Base-by-base conservation (phyloP, 1,140 invertebrate genomes). In the Pseudomyrmex gracilis region DNA sequence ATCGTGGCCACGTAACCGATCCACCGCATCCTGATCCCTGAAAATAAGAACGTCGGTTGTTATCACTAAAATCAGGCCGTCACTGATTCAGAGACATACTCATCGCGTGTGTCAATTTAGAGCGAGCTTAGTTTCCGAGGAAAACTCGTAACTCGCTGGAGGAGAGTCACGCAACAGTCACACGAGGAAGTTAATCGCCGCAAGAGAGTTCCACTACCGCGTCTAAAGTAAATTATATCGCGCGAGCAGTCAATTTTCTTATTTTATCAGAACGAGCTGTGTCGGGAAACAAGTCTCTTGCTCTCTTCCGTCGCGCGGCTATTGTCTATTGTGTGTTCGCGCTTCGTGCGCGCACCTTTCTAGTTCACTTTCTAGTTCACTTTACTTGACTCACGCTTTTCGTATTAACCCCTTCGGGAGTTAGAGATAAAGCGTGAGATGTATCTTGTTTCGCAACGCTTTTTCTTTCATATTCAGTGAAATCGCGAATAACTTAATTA, bases 1-100 rank as follows among this genome's bases (percentile, higher is more conserved):
- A 94, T 94, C 90, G 91, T 94, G 90, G 93, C 92, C 91, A 94
- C 92, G 91, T 93, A 94, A 93, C 94, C 94, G 91, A 94, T 94
- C 94, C 93, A 93, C 92, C 91, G 93, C 93, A 94, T 94, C 90
- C 93, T 94, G 93, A 92, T 91, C 92, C 92, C 93, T 93, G 89
- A 73, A 93, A 93, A 67, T 51, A 90, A 83, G 73, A 89, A 89
- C 47, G 51, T 82, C 49, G 20, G 43, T 87, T 73, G 43, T 17
- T 45, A 34, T 45, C 24, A 4, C 20, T 55, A 8, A 10, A n/a
- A n/a, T 9, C 17, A 34, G n/a, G 8, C 45, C 8, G 17, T 55
- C 24, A 43, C 10, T 15, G 55, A 47, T 10, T 60, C 34, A 34
- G 34, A 34, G 34, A 8, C 9, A 43, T 5, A 67, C 22, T 49